Percentiles rank a stretch among this genome's conserved stretches.
These are phyloP conservation scores for Crotophaga sulcirostris DNA, from an alignment of 2,113 vertebrate genomes.

Conservation along the genomic window DNA sequence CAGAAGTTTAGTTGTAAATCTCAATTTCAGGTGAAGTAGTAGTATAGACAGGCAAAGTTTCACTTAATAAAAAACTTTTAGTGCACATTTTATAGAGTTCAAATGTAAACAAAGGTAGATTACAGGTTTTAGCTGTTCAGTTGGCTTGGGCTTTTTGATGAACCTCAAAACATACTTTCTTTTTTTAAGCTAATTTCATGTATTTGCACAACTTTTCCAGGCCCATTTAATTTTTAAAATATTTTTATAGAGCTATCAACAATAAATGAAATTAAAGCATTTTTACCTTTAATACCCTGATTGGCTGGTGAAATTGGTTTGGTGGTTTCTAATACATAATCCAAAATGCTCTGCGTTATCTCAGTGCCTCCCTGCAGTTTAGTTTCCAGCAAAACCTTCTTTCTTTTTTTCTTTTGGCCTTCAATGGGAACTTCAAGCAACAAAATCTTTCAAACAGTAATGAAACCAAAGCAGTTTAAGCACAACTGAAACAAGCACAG, in stretches of 20 bases:
- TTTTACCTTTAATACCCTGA: constrained; percentile 92
- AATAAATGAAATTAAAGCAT: not conserved
- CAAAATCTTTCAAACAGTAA: constrained; percentile 84
- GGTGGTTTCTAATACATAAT: constrained; percentile 92
- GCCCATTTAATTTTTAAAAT: not conserved
- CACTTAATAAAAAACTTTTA: not conserved
- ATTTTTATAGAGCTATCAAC: not conserved
- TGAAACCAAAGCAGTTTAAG: constrained; percentile 3
- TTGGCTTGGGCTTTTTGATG: not conserved
- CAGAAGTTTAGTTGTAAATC: not conserved
- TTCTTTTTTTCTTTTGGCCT: constrained; percentile 96
- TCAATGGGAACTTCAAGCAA: constrained; percentile 94
- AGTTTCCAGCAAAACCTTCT: constrained; percentile 91
- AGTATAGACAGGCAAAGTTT: not conserved
- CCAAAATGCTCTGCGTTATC: constrained; percentile 89
- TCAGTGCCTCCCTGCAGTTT: constrained; percentile 87
- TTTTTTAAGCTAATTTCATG: not conserved
- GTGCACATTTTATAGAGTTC: not conserved
- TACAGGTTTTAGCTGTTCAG: not conserved
- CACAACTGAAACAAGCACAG: not conserved
- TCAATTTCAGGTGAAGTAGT: not conserved
- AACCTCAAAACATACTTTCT: not conserved
- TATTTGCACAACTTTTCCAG: not conserved
- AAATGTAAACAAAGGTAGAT: not conserved
- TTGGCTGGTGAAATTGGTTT: constrained; percentile 91